Conservation (phyloP, 2,113 vertebrate genomes). For the Trinectes maculatus region DNA sequence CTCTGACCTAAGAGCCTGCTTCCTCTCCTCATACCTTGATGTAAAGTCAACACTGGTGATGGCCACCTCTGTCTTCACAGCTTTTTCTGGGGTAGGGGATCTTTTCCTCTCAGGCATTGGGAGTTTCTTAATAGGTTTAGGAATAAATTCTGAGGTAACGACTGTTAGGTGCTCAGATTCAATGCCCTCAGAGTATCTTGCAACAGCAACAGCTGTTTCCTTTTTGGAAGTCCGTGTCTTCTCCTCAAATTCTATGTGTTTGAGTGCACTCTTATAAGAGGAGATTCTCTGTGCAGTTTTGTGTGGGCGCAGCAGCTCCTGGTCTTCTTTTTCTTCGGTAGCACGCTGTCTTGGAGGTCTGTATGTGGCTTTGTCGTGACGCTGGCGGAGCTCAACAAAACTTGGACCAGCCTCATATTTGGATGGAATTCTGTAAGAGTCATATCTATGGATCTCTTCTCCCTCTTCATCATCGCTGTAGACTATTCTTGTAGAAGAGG, state of each 20-base stretch:
- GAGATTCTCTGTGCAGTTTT: conserved; percentile 84
- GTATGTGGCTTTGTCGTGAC: conserved; percentile 88
- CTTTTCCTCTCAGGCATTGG: conserved; percentile 76
- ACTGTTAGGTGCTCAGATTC: conserved; percentile 81
- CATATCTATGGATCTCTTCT: conserved; percentile 84
- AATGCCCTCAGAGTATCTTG: conserved; percentile 80
- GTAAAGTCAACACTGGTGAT: conserved; percentile 90
- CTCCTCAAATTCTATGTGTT: conserved; percentile 90
- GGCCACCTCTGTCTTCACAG: conserved; percentile 86
- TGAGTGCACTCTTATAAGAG: conserved; percentile 90
- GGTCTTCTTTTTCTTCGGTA: conserved; percentile 92
- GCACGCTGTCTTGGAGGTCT: conserved; percentile 87
- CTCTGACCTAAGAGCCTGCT: conserved; percentile 92
- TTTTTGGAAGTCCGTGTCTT: conserved; percentile 84
- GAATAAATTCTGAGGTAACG: conserved; percentile 84
- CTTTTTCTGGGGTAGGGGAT: conserved; percentile 85
- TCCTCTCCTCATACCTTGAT: conserved; percentile 94
- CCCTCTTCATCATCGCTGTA: conserved; percentile 81
- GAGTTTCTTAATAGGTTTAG: conserved; percentile 87
- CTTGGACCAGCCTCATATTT: conserved; percentile 90
- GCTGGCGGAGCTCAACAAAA: conserved; percentile 89
- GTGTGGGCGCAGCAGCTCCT: conserved; percentile 92
- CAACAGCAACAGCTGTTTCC: conserved; percentile 83
- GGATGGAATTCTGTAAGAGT: conserved; percentile 90
- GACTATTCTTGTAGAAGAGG: conserved; percentile 83